These are phyloP conservation scores for Dipodomys stephensi DNA, from an alignment of 2,113 vertebrate species.

Conservation along the genomic window DNA sequence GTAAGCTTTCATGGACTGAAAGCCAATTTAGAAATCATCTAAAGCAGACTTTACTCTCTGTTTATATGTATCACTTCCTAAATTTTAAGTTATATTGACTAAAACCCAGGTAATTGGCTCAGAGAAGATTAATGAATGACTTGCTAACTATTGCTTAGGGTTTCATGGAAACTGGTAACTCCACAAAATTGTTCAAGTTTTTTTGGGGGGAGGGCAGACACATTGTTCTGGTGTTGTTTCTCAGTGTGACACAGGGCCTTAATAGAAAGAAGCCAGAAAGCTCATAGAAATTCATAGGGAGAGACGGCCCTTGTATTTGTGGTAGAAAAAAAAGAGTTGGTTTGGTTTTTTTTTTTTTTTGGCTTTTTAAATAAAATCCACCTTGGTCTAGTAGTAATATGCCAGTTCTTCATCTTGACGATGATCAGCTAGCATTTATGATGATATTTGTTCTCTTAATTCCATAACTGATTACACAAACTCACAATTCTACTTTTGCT, in stretches of 20 bases:
- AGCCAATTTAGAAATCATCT: neutral
- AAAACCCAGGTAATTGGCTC: neutral
- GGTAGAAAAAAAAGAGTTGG: too few species aligned
- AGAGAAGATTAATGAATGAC: neutral
- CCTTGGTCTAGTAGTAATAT: neutral
- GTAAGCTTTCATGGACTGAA: conserved; percentile 18
- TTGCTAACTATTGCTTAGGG: conserved; percentile 15
- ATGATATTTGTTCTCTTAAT: neutral
- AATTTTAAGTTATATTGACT: neutral
- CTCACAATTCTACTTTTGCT: neutral
- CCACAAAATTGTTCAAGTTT: neutral
- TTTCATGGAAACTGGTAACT: neutral
- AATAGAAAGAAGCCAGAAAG: neutral
- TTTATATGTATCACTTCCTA: neutral
- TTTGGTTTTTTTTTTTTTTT: too few species aligned
- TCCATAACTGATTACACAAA: neutral
- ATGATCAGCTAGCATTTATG: neutral
- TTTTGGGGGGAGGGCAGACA: neutral
- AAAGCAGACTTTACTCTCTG: neutral
- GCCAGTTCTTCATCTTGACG: neutral
- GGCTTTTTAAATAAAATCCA: neutral
- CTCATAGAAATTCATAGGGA: neutral
- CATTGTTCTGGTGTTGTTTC: neutral
- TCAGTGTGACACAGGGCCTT: neutral
- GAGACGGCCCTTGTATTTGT: neutral